Base-by-base conservation (phyloP, 2,888 invertebrate genomes). In the Zaprionus lineosus region DNA sequence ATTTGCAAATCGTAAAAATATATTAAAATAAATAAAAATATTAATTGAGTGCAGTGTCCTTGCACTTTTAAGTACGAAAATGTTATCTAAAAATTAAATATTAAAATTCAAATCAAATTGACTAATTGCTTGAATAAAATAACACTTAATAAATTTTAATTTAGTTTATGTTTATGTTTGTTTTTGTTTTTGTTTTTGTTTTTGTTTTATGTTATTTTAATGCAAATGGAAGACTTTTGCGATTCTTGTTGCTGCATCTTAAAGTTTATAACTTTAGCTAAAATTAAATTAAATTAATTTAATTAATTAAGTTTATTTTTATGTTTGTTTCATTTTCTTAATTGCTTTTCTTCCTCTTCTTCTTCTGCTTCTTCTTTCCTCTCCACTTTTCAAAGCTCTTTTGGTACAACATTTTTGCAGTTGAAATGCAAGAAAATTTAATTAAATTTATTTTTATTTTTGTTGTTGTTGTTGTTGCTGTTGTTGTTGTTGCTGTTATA, bases 201-300 rank as follows among this genome's bases (percentile, higher is more conserved):
- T 46, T 11, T 4, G 14, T n/a, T 37, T 6, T 52, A 14, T 50
- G 31, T 29, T 28, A 28, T 14, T 37, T 31, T 26, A 19, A 46
- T 75, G 83, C 79, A 79, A 77, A 75, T 85, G 84, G 79, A 85
- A 81, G 86, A 85, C 86, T 84, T 68, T 81, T 84, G 79, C 79
- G 79, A 81, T 81, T 70, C 39, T 79, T 78, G 75, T 55, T 75
- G 67, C 43, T 72, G 34, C 55, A 62, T 55, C 61, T 59, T 65
- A 61, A 62, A 82, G 83, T 75, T 84, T 56, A 57, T 51, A 78
- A 82, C 83, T 82, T 84, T 64, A 75, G 64, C 76, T 65, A 61
- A 37, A 19, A 12, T 51, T 21, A 21, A 16, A 29, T 61, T 24
- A 29, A 9, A 37, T 36, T 33, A 34, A 18, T 60, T 28, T 19